A percentile compares a stretch with the other conserved stretches of the same genome.
These are phyloP conservation scores for Panagrolaimus sp. DNA, from an alignment of 1,140 invertebrate genomes.

Conservation along the genomic window DNA sequence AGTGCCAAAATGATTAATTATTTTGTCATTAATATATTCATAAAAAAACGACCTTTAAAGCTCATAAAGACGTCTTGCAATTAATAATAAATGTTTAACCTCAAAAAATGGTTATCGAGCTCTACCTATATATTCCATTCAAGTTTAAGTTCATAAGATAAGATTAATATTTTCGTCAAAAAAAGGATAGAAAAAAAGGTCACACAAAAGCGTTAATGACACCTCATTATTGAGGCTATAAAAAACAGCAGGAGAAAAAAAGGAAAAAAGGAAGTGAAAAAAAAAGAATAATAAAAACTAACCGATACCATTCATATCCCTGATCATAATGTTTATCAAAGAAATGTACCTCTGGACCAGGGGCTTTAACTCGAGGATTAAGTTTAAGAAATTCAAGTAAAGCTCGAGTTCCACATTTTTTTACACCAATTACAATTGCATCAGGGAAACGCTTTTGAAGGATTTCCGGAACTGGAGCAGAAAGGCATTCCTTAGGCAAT, in stretches of 20 bases:
- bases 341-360: slow-evolving; percentile 80
- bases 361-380: slow-evolving; percentile 77
- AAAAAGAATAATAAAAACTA: slow-evolving; percentile 22
- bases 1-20: background rate
- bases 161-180: background rate
- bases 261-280: background rate
- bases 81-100: background rate
- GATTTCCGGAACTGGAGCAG: background rate
- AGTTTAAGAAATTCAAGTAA: slow-evolving; percentile 80
- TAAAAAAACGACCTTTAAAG: background rate
- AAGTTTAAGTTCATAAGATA: background rate
- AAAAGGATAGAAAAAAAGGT: background rate
- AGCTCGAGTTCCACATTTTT: slow-evolving; percentile 81
- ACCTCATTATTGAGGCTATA: background rate
- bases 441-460: slow-evolving; percentile 68
- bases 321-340: slow-evolving; percentile 74
- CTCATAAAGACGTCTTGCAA: background rate
- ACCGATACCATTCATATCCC: slow-evolving; percentile 81
- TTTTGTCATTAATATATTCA: background rate
- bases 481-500: background rate
- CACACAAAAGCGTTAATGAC: background rate
- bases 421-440: slow-evolving; percentile 81
- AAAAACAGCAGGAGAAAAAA: background rate
- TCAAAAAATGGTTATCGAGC: background rate
- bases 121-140: too few species aligned